Base-by-base conservation (phyloP, 1,140 invertebrate genomes). In the Hyles euphorbiae region DNA sequence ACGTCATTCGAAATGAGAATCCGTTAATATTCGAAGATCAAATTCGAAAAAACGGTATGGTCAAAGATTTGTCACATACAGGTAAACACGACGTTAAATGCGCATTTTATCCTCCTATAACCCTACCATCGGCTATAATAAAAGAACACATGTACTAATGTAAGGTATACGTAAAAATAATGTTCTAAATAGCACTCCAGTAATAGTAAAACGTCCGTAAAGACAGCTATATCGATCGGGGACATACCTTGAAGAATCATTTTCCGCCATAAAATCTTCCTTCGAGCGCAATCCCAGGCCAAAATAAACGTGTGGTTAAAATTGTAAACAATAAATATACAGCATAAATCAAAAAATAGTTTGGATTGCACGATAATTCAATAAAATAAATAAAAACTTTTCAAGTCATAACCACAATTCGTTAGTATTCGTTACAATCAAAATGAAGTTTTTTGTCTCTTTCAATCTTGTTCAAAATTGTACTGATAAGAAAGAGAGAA, bases 11-110 rank as follows among this genome's bases (percentile, higher is more conserved):
- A 81, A 82, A 77, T 53, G 63, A 63, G 65, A 81, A 72, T 81
- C 84, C 83, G 84, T 87, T 87, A 87, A 81, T 78, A 86, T 87
- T 86, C 80, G 76, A 87, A 87, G 84, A 86, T 84, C 78, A 65
- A 85, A 85, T 83, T 83, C 79, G 82, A 87, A 80, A 83, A 84
- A 78, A 83, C 83, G 84, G 84, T 87, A 83, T 65, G 60, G 68
- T 49, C 67, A 81, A 81, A 73, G 74, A 74, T 66, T 63, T 67
- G 63, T 56, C 53, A 57, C 65, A 55, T 55, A 48, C 61, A 63
- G 53, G 58, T 53, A 55, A 63, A 58, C 56, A 50, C 12, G n/a
- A 40, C 36, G 8, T 56, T 11, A 3, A 45, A 22, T 48, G 55
- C 40, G 44, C 10, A 7, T 45, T 51, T 51, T 45, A 6, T 46